Base-by-base conservation (phyloP, 2,797 vertebrate genomes). In the Scolopax rusticola region DNA sequence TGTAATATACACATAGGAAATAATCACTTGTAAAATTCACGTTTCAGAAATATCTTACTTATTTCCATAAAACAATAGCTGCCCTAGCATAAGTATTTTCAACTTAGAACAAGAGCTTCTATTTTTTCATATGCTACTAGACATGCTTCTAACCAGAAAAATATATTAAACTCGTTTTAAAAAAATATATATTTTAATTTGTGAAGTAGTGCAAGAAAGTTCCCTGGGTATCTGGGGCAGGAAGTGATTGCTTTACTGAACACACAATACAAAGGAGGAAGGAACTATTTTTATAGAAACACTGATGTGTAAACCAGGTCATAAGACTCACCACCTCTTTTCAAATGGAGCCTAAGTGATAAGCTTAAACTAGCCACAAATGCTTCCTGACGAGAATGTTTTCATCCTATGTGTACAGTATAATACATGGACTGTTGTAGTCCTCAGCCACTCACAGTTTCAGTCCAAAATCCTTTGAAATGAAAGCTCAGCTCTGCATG, bases 201-300 rank as follows among this genome's bases (percentile, higher is more conserved):
- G 21, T 51, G 69, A 86, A 56, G 28, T 12, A 69, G 43, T 41
- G 10, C 11, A 82, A 89, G 65, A 76, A 75, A 64, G 41, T 80
- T 84, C 23, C 40, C 18, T 6, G 4, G 83, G 32, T 15, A 82
- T 36, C 33, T 84, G 56, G 45, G 41, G 20, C 38, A 89, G 84
- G 65, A 95, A 97, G 56, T 5, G 19, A 81, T 28, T 64, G 48
- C 73, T 97, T 78, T 71, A 68, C 25, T 32, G 60, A 88, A 69
- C 18, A 84, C 45, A 92, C 28, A 89, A 61, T 51, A 40, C 65
- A 70, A 86, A 87, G 64, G 17, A 92, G 28, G 38, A 95, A 96
- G 47, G 59, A 94, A 73, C 12, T 12, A n/a, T 81, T 80, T 69
- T 36, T 16, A 64, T 61, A 24, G 79, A 78, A 96, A 87, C 19